Percentiles rank a stretch among this genome's conserved stretches.
Evolutionary conservation across 1,140 invertebrate species (phyloP).

Genomic region (Bactericera cockerelli): DNA sequence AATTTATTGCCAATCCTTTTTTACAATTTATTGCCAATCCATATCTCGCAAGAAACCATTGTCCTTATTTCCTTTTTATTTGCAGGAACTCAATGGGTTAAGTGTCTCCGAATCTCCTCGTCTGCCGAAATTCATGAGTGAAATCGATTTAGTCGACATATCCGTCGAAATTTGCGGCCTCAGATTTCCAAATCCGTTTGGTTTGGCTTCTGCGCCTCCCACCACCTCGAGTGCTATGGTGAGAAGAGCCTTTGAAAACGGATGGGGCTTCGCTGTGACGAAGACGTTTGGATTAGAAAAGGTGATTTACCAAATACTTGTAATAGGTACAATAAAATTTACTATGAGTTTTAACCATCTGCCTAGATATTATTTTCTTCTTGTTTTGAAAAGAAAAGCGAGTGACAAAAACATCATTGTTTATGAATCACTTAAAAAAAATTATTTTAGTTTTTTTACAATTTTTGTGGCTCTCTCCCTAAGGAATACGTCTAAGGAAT

Average conservation of each 20-base stretch:
- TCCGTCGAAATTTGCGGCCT: conserved; percentile 83
- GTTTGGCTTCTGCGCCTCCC: conserved; percentile 90
- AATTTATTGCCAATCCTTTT: not conserved
- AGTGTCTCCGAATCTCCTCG: conserved; percentile 38
- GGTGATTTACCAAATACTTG: conserved; percentile 33
- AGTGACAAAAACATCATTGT: not conserved
- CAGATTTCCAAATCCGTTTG: conserved; percentile 92
- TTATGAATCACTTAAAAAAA: not conserved
- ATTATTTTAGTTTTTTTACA: no score
- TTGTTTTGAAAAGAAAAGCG: no score
- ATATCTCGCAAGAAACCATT: no score
- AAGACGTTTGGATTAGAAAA: conserved; percentile 94
- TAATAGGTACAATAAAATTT: not conserved
- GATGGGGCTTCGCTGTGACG: conserved; percentile 92
- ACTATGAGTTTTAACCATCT: not conserved
- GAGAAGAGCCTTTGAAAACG: conserved; percentile 78
- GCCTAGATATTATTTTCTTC: not conserved
- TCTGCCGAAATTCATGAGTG: conserved; percentile 81
- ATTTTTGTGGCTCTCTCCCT: no score
- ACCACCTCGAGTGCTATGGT: conserved; percentile 93
- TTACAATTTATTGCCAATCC: no score
- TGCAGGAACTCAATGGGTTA: not conserved
- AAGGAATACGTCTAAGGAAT: no score
- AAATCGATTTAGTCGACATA: conserved; percentile 87
- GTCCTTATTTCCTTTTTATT: no score